Evolutionary conservation across 2,113 vertebrate species (phyloP), one percentile per base, ranked within the genome.

Genomic region (Cavia porcellus): DNA sequence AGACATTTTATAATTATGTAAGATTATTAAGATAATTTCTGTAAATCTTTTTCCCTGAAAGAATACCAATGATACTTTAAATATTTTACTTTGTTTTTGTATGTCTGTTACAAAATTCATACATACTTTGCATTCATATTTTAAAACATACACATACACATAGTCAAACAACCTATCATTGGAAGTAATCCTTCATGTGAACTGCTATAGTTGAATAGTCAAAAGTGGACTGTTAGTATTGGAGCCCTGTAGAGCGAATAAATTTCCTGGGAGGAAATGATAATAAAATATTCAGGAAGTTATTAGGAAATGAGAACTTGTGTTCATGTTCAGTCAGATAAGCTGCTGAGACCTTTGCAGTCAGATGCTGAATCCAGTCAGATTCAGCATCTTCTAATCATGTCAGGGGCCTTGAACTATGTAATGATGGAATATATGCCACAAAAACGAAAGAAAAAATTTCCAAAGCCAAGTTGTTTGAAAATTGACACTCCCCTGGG

Each of bases 231-330:
- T 98, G 97, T 98, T 99, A 98, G 97, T 98, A 96, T 99, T 99
- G 98, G 98, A 99, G 88, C 98, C 95, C 82, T 97, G 96, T 57
- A 95, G 97, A 79, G 92, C 97, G 97, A 98, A 96, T 97, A 97
- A 93, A 97, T 98, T 99, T 99, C 99, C 99, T 98, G 98, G 98
- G 98, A 97, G 99, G 99, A 99, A 99, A 98, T 90, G 98, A 98
- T 99, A 98, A 97, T 98, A 96, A 98, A 98, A 97, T 98, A 98
- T 98, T 96, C 98, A 99, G 99, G 99, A 99, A 99, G 98, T 97
- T 97, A 96, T 98, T 98, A 97, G 98, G 98, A 99, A 98, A 98
- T 57, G 94, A 0, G 9, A 92, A 97, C 90, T 98, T 97, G 59
- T 98, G 98, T 97, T 98, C 79, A 90, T 96, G 94, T 97, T 97